These are phyloP conservation scores for Amorpha juglandis DNA, from an alignment of 2,888 invertebrate species.

Conservation along the genomic window DNA sequence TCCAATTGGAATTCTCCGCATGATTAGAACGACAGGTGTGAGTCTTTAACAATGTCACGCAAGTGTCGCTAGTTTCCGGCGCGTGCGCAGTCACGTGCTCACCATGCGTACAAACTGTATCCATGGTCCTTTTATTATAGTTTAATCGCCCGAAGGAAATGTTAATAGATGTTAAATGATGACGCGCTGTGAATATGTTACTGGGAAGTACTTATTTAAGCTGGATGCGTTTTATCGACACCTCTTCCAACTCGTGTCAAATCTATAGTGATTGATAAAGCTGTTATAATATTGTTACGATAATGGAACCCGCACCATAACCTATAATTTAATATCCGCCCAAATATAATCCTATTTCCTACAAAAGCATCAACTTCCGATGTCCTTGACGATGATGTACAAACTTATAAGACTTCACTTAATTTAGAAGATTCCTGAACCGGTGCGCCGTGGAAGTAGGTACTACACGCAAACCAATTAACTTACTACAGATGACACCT, in stretches of 20 bases:
- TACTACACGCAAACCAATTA: slow-evolving; percentile 3
- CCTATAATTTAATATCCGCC: slow-evolving; percentile 83
- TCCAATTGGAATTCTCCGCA: slow-evolving; percentile 59
- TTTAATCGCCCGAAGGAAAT: slow-evolving; percentile 53
- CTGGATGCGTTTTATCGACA: slow-evolving; percentile 1
- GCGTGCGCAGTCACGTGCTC: slow-evolving; percentile 73
- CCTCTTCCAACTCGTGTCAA: neutral
- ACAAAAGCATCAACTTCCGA: slow-evolving; percentile 51
- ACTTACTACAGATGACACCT: neutral
- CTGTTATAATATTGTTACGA: slow-evolving; percentile 41
- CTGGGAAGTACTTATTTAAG: neutral
- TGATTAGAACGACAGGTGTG: slow-evolving; percentile 58
- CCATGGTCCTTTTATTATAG: slow-evolving; percentile 55
- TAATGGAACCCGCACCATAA: slow-evolving; percentile 73
- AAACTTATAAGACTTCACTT: slow-evolving; percentile 39
- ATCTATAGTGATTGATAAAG: slow-evolving; percentile 8
- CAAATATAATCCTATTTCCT: slow-evolving; percentile 77
- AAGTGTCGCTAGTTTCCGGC: slow-evolving; percentile 61
- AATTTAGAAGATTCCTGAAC: slow-evolving; percentile 9
- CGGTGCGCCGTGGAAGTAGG: neutral
- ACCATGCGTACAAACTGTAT: slow-evolving; percentile 52
- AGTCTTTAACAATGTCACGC: slow-evolving; percentile 58
- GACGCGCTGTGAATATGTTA: slow-evolving; percentile 31
- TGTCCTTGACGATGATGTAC: slow-evolving; percentile 53
- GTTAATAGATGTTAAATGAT: slow-evolving; percentile 45